phyloP scores from a whole-genome alignment of 2,888 invertebrate species.

The Ecliptopera silaceata region DNA sequence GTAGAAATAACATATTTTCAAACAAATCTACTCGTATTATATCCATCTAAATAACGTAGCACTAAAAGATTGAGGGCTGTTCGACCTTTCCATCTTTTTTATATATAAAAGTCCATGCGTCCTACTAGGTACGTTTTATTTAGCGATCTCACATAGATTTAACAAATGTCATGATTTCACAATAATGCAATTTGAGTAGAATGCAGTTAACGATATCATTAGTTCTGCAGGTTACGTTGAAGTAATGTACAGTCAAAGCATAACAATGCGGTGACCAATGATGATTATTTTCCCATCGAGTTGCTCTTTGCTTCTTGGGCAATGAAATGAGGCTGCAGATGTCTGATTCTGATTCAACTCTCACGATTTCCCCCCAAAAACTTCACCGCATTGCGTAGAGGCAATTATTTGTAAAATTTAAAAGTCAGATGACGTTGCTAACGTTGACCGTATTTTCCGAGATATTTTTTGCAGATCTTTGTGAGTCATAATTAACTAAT shows the following conservation, averaged over 20 bases:
- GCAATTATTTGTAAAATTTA: slow-evolving; percentile 12
- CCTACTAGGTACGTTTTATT: not conserved
- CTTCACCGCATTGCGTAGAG: slow-evolving; percentile 6
- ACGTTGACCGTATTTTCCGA: not conserved
- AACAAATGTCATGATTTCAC: slow-evolving; percentile 24
- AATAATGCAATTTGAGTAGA: slow-evolving; percentile 36
- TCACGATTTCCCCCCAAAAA: slow-evolving; percentile 43
- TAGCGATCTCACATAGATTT: not conserved
- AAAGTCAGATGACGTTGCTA: slow-evolving; percentile 11
- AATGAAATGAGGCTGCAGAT: slow-evolving; percentile 46
- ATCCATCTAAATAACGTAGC: too few relatives aligned
- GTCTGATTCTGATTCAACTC: slow-evolving; percentile 45
- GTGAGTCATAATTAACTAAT: slow-evolving; percentile 4
- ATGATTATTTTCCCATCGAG: slow-evolving; percentile 27
- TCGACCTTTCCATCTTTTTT: too few relatives aligned
- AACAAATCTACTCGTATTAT: too few relatives aligned
- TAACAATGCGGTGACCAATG: slow-evolving; percentile 42
- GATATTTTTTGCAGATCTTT: not conserved
- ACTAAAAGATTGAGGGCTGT: too few relatives aligned
- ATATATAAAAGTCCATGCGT: too few relatives aligned
- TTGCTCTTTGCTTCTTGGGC: slow-evolving; percentile 36
- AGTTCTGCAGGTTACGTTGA: slow-evolving; percentile 30
- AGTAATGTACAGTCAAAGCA: slow-evolving; percentile 35
- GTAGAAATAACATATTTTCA: too few relatives aligned
- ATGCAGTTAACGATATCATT: slow-evolving; percentile 41